Evolutionary conservation across 2,888 invertebrate species (phyloP).

Genomic region (Parnassius apollo): DNA sequence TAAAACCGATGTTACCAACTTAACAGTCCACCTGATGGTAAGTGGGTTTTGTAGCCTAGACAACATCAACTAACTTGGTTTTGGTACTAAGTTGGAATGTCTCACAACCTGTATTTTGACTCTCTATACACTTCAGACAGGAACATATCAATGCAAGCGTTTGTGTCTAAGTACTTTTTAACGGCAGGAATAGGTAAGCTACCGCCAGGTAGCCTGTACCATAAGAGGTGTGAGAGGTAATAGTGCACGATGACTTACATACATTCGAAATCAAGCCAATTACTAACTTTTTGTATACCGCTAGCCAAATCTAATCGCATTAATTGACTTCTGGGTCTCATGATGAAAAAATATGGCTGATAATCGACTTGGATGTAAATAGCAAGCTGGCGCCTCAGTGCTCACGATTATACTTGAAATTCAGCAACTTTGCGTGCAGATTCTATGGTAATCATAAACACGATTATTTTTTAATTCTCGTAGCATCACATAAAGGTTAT

Average conservation of each 20-base stretch:
- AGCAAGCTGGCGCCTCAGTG: neutral
- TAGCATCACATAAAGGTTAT: slow-evolving; percentile 14
- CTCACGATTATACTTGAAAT: slow-evolving; percentile 2
- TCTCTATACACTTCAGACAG: too few relatives aligned
- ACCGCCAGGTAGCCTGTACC: too few relatives aligned
- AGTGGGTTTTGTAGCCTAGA: too few relatives aligned
- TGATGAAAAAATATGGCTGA: neutral
- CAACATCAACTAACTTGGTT: too few relatives aligned
- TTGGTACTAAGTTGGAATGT: too few relatives aligned
- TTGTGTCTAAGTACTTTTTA: too few relatives aligned
- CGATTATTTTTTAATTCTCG: neutral
- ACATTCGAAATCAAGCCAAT: slow-evolving; percentile 28
- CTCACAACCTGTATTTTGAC: too few relatives aligned
- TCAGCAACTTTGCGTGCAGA: slow-evolving; percentile 3
- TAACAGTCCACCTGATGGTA: too few relatives aligned
- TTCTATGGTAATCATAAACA: slow-evolving; percentile 6
- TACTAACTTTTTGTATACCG: slow-evolving; percentile 16
- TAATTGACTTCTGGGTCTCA: slow-evolving; percentile 19
- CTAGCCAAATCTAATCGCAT: slow-evolving; percentile 11
- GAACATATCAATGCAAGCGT: too few relatives aligned
- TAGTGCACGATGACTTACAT: slow-evolving; percentile 2
- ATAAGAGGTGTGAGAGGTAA: too few relatives aligned
- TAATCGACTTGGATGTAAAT: neutral
- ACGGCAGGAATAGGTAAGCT: too few relatives aligned
- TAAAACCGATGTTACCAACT: too few relatives aligned